phyloP scores from a whole-genome alignment of 1,140 invertebrate species.

The Drosophila seguyi region DNA sequence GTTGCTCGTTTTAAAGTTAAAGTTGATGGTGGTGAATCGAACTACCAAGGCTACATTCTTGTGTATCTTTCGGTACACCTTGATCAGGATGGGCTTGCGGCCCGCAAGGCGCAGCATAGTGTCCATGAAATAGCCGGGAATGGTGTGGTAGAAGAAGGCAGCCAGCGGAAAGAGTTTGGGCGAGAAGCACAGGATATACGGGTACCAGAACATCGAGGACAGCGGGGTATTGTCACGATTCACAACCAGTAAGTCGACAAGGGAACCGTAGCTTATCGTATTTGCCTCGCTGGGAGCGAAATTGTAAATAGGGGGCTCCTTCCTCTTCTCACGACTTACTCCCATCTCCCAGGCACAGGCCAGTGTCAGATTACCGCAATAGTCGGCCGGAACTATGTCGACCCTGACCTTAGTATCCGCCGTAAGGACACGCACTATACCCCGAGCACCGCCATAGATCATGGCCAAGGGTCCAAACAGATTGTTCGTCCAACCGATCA shows the following conservation, averaged over 20 bases:
- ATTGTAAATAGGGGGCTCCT: slow-evolving; percentile 88
- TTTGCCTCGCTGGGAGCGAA: slow-evolving; percentile 89
- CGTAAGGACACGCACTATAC: slow-evolving; percentile 89
- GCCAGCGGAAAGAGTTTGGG: slow-evolving; percentile 83
- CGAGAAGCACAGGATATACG: slow-evolving; percentile 80
- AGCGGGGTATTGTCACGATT: slow-evolving; percentile 70
- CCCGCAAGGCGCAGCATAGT: slow-evolving; percentile 84
- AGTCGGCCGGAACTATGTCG: slow-evolving; percentile 92
- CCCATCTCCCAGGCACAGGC: slow-evolving; percentile 90
- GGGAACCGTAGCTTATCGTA: slow-evolving; percentile 87
- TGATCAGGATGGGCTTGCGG: slow-evolving; percentile 85
- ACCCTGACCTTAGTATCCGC: slow-evolving; percentile 85
- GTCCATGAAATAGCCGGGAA: slow-evolving; percentile 88
- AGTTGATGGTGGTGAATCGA: slow-evolving; percentile 88
- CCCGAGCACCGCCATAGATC: slow-evolving; percentile 89
- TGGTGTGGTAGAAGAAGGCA: slow-evolving; percentile 86
- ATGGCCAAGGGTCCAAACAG: slow-evolving; percentile 94
- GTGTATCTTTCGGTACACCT: slow-evolving; percentile 90
- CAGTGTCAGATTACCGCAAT: slow-evolving; percentile 91
- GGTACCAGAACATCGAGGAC: slow-evolving; percentile 85
- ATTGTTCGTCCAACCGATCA: slow-evolving; percentile 94
- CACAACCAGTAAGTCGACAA: slow-evolving; percentile 69
- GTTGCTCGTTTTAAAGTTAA: slow-evolving; percentile 89
- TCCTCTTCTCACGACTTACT: background rate
- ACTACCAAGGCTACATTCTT: slow-evolving; percentile 88